These are phyloP conservation scores for Melinaea marsaeus DNA, from an alignment of 2,888 invertebrate species.

Conservation along the genomic window DNA sequence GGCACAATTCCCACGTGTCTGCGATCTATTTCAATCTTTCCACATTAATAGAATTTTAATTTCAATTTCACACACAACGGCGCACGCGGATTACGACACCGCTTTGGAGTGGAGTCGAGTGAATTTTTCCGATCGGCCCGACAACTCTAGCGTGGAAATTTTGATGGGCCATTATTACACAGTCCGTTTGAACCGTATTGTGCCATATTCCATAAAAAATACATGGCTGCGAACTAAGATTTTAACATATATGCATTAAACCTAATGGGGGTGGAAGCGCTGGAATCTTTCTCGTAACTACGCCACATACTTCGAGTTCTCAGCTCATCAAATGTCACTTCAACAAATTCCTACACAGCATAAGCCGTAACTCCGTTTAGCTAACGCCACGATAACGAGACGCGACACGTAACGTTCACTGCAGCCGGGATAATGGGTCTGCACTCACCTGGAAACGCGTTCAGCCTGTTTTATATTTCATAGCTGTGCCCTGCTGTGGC, in stretches of 20 bases:
- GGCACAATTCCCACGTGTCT: constrained; percentile 29
- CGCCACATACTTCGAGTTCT: constrained; percentile 34
- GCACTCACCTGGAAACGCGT: constrained; percentile 39
- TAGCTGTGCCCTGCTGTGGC: constrained; percentile 50
- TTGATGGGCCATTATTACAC: constrained; percentile 71
- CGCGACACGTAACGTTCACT: constrained; percentile 43
- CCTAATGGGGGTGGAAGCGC: constrained; percentile 5
- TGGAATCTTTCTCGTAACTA: constrained; percentile 26
- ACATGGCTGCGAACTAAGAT: constrained; percentile 23
- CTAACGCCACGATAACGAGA: constrained; percentile 39
- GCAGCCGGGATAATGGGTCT: constrained; percentile 45
- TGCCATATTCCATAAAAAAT: constrained; percentile 45
- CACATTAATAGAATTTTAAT: constrained; percentile 72
- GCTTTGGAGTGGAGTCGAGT: constrained; percentile 48
- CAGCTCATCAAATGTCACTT: constrained; percentile 49
- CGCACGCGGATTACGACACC: constrained; percentile 59
- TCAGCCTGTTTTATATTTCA: constrained; percentile 62
- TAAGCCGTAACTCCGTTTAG: constrained; percentile 39
- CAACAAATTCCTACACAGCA: constrained; percentile 41
- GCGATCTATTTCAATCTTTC: constrained; percentile 54
- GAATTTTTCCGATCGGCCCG: constrained; percentile 64
- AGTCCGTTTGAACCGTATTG: constrained; percentile 70
- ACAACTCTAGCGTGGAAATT: constrained; percentile 66
- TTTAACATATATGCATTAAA: constrained; percentile 13
- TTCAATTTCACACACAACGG: constrained; percentile 70